phyloP scores from a whole-genome alignment of 1,140 invertebrate species.

The Drosophila fuyamai region DNA sequence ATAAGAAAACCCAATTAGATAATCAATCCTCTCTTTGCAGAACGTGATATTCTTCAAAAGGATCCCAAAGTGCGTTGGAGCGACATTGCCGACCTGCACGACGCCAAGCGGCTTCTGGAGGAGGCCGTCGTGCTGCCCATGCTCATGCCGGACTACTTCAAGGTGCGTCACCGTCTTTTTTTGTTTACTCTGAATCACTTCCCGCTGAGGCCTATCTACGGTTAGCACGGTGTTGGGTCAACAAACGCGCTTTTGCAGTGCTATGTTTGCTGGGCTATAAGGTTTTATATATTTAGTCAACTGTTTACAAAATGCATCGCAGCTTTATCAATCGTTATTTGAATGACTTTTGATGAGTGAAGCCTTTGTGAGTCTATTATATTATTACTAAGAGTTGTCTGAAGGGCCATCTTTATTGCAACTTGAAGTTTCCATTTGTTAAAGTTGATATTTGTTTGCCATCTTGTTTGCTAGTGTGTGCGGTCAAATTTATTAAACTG shows the following conservation, averaged over 20 bases:
- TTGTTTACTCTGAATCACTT: conserved; percentile 48
- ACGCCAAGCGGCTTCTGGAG: conserved; percentile 97
- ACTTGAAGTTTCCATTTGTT: not conserved
- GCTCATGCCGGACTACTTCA: conserved; percentile 99
- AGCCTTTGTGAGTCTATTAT: not conserved
- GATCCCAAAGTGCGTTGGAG: conserved; percentile 99
- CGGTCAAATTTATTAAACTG: conserved; percentile 5
- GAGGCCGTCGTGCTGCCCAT: conserved; percentile 99
- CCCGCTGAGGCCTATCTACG: conserved; percentile 28
- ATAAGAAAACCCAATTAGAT: not conserved
- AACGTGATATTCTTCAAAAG: conserved; percentile 98
- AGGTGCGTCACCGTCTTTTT: conserved; percentile 86
- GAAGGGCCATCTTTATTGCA: not conserved
- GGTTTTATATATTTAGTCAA: conserved; percentile 4
- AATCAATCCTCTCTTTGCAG: conserved; percentile 82
- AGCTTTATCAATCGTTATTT: not conserved
- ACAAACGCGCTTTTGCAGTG: conserved; percentile 11
- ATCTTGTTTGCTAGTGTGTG: conserved; percentile 20
- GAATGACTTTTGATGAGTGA: not conserved
- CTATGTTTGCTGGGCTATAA: not conserved
- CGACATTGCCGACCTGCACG: conserved; percentile 98
- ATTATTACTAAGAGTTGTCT: not conserved
- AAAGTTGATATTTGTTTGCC: not conserved
- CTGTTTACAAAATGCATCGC: not conserved
- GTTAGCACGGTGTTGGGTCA: conserved; percentile 14